Conservation (phyloP, 2,797 vertebrate species). For the Lacerta agilis region DNA sequence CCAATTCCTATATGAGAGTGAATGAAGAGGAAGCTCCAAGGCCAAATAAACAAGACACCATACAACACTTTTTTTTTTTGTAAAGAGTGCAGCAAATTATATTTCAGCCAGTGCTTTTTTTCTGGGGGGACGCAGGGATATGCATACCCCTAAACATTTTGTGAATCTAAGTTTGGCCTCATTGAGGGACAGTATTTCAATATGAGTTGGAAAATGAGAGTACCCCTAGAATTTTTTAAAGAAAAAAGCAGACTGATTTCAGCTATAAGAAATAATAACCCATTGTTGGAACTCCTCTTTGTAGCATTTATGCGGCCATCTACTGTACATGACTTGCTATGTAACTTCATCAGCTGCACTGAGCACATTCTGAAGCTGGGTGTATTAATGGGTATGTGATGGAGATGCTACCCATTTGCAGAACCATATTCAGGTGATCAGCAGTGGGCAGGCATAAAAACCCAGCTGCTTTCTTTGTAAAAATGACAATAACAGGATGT, state of each 20-base stretch:
- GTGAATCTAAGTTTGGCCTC: too few relatives aligned
- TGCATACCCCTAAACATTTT: too few relatives aligned
- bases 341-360: background rate
- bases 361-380: background rate
- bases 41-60: slow-evolving; percentile 14
- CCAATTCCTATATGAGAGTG: slow-evolving; percentile 28
- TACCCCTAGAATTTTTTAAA: too few relatives aligned
- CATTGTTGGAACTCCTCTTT: background rate
- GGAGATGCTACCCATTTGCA: background rate
- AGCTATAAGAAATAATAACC: background rate
- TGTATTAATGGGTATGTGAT: background rate
- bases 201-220: too few relatives aligned
- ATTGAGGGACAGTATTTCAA: too few relatives aligned
- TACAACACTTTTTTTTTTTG: background rate
- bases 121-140: too few relatives aligned
- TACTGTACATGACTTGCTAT: background rate
- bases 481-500: background rate
- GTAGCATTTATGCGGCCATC: background rate
- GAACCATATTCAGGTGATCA: background rate
- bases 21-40: background rate
- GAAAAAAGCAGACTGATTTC: background rate
- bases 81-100: background rate
- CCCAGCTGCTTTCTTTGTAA: background rate
- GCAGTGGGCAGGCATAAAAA: too few relatives aligned
- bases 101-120: too few relatives aligned